Evolutionary conservation across 1,140 invertebrate species (phyloP), one percentile per base, ranked within the genome.

Genomic region (Gonatopus flavifemur): DNA sequence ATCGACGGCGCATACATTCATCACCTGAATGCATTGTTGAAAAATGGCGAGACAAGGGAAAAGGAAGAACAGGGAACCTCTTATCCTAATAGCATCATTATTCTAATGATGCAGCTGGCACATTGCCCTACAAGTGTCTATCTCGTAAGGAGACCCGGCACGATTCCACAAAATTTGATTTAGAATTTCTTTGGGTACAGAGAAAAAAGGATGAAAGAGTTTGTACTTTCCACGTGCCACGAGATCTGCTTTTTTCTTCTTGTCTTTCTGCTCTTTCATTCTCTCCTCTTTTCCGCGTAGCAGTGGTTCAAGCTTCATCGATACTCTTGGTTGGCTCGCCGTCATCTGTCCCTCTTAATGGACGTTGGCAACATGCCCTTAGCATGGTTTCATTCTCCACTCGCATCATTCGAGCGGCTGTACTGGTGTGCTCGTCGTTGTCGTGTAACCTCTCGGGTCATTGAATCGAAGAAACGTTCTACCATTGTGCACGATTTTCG

Each of bases 61-160:
- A n/a, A n/a, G n/a, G n/a, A n/a, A n/a, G n/a, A n/a, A n/a, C n/a
- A n/a, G n/a, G n/a, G n/a, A n/a, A n/a, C n/a, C 16, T 36, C 15
- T 18, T 18, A 36, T 9, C 18, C 32, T 43, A 42, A 50, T 45
- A 50, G 25, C 50, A 44, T 50, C 44, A 55, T 55, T 59, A 40
- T 48, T 61, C 52, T 59, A 59, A 61, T 44, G 49, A 52, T 44
- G 36, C 31, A 36, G 24, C 52, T 61, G 59, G 49, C 57, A 46
- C 38, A 20, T 21, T 55, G 57, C 52, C 59, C 15, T 30, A n/a
- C n/a, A n/a, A n/a, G n/a, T n/a, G n/a, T n/a, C n/a, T n/a, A n/a
- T n/a, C n/a, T n/a, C n/a, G n/a, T n/a, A n/a, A n/a, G n/a, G n/a
- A n/a, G n/a, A 28, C 12, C 12, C 25, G 12, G 6, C 20, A 22